These are phyloP conservation scores for Hydraecia micacea DNA, from an alignment of 2,888 invertebrate species.

Conservation along the genomic window DNA sequence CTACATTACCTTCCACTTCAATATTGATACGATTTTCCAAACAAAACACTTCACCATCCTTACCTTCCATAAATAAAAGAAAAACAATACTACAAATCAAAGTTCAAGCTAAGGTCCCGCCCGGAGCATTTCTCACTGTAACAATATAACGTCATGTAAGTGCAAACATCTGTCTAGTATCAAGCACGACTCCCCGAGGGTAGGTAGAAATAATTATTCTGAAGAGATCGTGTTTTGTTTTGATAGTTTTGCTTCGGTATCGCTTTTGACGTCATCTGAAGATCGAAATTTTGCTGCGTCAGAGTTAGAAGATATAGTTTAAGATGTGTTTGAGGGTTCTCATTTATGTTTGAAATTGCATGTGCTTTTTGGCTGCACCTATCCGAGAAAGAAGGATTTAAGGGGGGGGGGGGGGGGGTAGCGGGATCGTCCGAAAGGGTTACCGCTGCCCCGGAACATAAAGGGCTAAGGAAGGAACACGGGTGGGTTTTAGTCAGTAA, in stretches of 20 bases:
- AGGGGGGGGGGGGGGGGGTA: neutral
- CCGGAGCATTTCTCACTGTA: slow-evolving; percentile 49
- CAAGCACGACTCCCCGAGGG: slow-evolving; percentile 50
- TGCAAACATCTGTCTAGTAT: slow-evolving; percentile 56
- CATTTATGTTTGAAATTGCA: neutral
- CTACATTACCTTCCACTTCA: neutral
- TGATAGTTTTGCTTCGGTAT: slow-evolving; percentile 24
- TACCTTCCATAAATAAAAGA: neutral
- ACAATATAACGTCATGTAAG: slow-evolving; percentile 47
- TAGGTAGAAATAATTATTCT: slow-evolving; percentile 40
- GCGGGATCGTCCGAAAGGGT: too few relatives aligned
- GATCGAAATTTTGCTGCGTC: slow-evolving; percentile 4
- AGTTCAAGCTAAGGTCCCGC: slow-evolving; percentile 50
- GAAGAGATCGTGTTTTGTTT: slow-evolving; percentile 26
- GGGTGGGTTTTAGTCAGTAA: too few relatives aligned
- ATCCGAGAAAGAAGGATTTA: neutral
- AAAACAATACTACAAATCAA: slow-evolving; percentile 25
- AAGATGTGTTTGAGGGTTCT: neutral
- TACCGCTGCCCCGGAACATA: too few relatives aligned
- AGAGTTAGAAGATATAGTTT: neutral
- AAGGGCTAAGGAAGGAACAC: too few relatives aligned
- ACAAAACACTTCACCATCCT: neutral
- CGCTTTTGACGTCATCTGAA: slow-evolving; percentile 21
- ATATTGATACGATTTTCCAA: neutral
- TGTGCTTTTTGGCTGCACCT: neutral